Base-by-base conservation (phyloP, 2,113 vertebrate genomes). In the Callipepla squamata region DNA sequence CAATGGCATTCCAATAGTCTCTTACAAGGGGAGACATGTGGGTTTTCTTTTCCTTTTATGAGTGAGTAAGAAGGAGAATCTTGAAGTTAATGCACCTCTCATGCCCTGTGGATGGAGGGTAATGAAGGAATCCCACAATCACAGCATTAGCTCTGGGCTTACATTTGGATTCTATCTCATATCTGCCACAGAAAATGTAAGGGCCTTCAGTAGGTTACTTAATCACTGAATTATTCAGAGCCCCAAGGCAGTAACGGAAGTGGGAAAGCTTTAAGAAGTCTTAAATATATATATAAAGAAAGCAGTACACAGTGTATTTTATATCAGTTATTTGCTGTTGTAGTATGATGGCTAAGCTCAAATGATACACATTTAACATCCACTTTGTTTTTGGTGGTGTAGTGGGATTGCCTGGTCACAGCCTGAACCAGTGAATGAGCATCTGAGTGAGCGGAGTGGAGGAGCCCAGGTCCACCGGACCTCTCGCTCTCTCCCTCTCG, bases 21-120 rank as follows among this genome's bases (percentile, higher is more conserved):
- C n/a, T n/a, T n/a, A n/a, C n/a, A n/a, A n/a, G n/a, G 68, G 19
- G 62, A 66, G 15, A n/a, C 2, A 20, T 1, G 6, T 63, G 32
- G 12, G 3, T 62, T 63, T 83, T 69, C 20, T 21, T 66, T 62
- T 34, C 18, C 12, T 4, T 10, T 2, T 19, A 23, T 19, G 2
- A 1, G 7, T n/a, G 48, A n/a, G 38, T 11, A 26, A 62, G 63
- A 22, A 62, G 55, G 18, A 32, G 7, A 13, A 11, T 26, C 44
- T 63, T 80, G 42, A 74, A 88, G 13, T 21, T 4, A 58, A 6
- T 13, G 45, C 8, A 58, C 15, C 3, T 74, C n/a, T 20, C 57
- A 2, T 0, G 1, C 7, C 17, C 61, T n/a, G 16, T 16, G 21
- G 12, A 59, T 65, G 34, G 42, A 59, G 32, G 58, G 9, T 53